A percentile compares a stretch with the other conserved stretches of the same genome.
Evolutionary conservation across 2,888 invertebrate genomes (phyloP).

Genomic region (Colletes collaris): DNA sequence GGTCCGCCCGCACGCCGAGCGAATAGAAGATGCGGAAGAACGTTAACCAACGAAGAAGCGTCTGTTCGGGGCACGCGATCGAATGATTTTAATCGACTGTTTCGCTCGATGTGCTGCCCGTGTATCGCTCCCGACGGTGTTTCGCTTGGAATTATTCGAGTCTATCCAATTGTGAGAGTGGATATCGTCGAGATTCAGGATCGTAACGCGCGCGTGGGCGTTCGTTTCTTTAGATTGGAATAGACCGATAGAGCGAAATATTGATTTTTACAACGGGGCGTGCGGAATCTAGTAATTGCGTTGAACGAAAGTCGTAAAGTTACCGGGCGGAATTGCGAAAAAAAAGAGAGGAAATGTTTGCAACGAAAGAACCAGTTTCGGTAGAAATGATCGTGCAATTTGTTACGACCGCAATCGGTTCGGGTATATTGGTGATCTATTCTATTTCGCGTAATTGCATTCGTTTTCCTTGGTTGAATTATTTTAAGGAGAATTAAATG

Average conservation of each 20-base stretch:
- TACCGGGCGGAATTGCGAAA: neutral
- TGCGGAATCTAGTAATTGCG: neutral
- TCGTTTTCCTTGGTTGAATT: no score
- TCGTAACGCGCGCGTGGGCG: neutral
- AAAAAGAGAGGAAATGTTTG: no score
- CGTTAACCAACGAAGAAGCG: neutral
- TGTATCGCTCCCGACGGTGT: neutral
- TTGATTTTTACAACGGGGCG: conserved; percentile 40
- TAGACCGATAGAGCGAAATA: conserved; percentile 18
- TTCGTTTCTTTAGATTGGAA: neutral
- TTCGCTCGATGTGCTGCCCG: neutral
- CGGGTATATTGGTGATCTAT: no score
- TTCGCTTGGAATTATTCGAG: conserved; percentile 7
- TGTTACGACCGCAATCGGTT: neutral
- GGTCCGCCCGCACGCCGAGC: conserved; percentile 16
- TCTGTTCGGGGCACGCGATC: neutral
- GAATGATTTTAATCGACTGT: conserved; percentile 12
- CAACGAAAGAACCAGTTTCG: neutral
- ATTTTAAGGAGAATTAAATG: no score
- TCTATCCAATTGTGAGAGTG: conserved; percentile 11
- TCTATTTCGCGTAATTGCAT: no score
- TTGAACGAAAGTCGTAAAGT: neutral
- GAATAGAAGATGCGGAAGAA: neutral
- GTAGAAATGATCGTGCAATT: neutral
- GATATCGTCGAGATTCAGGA: neutral